These are phyloP conservation scores for Wasmannia auropunctata DNA, from an alignment of 1,140 invertebrate species.

Conservation along the genomic window DNA sequence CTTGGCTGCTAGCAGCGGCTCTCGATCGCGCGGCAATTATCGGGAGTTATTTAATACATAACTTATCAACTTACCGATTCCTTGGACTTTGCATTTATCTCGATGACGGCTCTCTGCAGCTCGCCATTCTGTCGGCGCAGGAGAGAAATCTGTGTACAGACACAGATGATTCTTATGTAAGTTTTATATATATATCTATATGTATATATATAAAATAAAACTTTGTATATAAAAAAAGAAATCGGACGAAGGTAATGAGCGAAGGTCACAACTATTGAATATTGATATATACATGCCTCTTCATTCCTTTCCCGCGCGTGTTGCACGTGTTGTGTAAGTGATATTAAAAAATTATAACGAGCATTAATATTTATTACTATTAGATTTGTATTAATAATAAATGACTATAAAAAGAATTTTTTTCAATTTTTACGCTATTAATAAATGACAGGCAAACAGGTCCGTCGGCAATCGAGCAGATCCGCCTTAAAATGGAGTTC, in stretches of 20 bases:
- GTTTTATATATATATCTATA: too few species aligned
- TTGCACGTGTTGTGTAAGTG: not conserved
- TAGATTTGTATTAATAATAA: not conserved
- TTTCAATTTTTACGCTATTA: not conserved
- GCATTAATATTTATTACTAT: slow-evolving; percentile 24
- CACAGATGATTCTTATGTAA: not conserved
- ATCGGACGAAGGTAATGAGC: not conserved
- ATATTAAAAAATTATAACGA: not conserved
- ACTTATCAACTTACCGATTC: slow-evolving; percentile 79
- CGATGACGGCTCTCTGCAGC: slow-evolving; percentile 80
- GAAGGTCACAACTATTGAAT: not conserved
- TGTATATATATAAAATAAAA: not conserved
- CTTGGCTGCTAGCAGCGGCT: not conserved
- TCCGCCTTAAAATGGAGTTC: not conserved
- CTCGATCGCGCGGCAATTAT: not conserved
- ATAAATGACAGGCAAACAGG: not conserved
- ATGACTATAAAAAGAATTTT: not conserved
- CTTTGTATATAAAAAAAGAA: not conserved
- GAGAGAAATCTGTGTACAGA: slow-evolving; percentile 78
- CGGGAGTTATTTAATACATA: not conserved
- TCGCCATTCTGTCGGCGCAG: slow-evolving; percentile 81
- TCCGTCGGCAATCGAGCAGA: too few species aligned
- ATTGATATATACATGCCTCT: not conserved
- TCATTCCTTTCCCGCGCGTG: not conserved
- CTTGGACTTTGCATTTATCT: slow-evolving; percentile 77